Evolutionary conservation across 2,113 vertebrate genomes (phyloP), one percentile per base, ranked within the genome.

Genomic region (Cheilinus undulatus): DNA sequence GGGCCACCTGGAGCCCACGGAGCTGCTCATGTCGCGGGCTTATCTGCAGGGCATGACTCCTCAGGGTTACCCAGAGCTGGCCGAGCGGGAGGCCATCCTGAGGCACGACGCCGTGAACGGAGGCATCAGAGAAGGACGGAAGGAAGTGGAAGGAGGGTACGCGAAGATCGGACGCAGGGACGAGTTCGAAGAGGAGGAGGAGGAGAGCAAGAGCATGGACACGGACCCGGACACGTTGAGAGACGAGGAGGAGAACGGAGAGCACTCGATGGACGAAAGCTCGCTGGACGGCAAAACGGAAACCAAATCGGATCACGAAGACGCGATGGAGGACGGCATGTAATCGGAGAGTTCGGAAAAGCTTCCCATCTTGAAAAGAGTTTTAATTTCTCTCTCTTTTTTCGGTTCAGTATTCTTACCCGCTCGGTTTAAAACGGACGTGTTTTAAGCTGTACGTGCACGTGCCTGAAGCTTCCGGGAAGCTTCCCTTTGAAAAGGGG

Each of bases 281-380:
- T 99, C 98, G 40, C 94, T 99, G 94, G 98, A 99, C 87, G 97
- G 97, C 89, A 99, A 99, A 94, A 97, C 96, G 94, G 97, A 98
- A 97, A 97, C 96, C 95, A 99, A 99, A 96, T 99, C 97, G 93
- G 97, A 99, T 94, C 97, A 97, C 23, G 98, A 99, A 96, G 97
- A 99, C 94, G 92, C 93, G 89, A 95, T 95, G 95, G 97, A 98
- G 95, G 96, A 98, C 22, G 96, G 95, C 95, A 96, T 98, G 96
- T 97, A 97, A 97, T 94, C 59, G 93, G 95, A 92, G 94, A 93
- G 93, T 92, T 49, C 94, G 93, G 92, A 94, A 71, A 88, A 95
- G 95, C 95, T 94, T 95, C 95, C 94, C 95, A 73, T 68, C 58
- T 80, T 77, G 57, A 69, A 49, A 49, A 89, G 91, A 65, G 14